These are phyloP conservation scores for Drosophila neutralis DNA, from an alignment of 2,888 invertebrate genomes.

Conservation along the genomic window DNA sequence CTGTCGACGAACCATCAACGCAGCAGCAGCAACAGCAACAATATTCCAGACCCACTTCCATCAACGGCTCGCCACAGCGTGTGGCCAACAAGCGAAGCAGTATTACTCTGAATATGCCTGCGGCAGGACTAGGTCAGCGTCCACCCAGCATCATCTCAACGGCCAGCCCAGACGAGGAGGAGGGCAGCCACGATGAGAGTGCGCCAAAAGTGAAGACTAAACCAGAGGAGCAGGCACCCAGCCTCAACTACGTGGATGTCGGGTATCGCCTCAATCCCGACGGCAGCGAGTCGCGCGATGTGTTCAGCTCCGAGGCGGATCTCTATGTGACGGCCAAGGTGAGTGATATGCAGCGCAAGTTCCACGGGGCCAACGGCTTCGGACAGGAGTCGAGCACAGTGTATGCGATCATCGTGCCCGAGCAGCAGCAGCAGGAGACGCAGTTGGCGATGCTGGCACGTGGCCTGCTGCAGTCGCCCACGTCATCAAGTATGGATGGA, in stretches of 20 bases:
- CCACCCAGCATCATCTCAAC: slow-evolving; percentile 90
- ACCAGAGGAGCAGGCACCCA: slow-evolving; percentile 69
- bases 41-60: slow-evolving; percentile 54
- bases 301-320: slow-evolving; percentile 84
- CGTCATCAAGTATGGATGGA: slow-evolving; percentile 55
- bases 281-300: slow-evolving; percentile 84
- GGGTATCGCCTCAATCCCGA: slow-evolving; percentile 85
- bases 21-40: slow-evolving; percentile 52
- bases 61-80: slow-evolving; percentile 75
- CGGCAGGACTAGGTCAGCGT: slow-evolving; percentile 87
- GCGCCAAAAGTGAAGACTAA: slow-evolving; percentile 87
- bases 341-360: slow-evolving; percentile 82
- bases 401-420: slow-evolving; percentile 85
- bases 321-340: slow-evolving; percentile 83
- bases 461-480: slow-evolving; percentile 61
- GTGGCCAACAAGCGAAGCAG: slow-evolving; percentile 86
- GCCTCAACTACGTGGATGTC: slow-evolving; percentile 84
- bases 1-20: slow-evolving; percentile 57
- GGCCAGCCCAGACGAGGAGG: slow-evolving; percentile 87
- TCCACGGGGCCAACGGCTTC: slow-evolving; percentile 82
- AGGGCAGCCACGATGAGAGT: slow-evolving; percentile 89
- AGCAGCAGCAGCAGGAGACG: slow-evolving; percentile 57
- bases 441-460: slow-evolving; percentile 48
- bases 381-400: slow-evolving; percentile 83
- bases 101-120: slow-evolving; percentile 88